Evolutionary conservation across 2,113 vertebrate genomes (phyloP), one percentile per base, ranked within the genome.

Genomic region (Martes martes): DNA sequence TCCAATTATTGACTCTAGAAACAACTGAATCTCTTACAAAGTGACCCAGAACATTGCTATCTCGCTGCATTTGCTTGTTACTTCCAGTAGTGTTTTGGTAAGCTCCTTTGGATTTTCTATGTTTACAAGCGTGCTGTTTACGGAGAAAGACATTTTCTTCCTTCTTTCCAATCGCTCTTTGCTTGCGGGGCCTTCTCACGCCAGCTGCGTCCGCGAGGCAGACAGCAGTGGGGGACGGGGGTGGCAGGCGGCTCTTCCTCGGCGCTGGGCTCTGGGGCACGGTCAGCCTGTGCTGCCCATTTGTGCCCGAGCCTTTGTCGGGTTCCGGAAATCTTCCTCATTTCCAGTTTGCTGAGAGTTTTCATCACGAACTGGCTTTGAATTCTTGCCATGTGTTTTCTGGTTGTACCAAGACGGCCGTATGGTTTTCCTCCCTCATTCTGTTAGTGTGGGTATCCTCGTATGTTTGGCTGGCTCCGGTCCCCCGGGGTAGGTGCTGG

Each of bases 191-290:
- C 11, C 59, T 33, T 67, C 50, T 31, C 24, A 6, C 1, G 2
- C 15, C 2, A 3, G 47, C 47, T 5, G 10, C 16, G 16, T 6
- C 24, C 1, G 4, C 16, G 4, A 63, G 28, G 76, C 33, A n/a
- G 50, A 4, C 3, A 3, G 4, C 11, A 7, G 21, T 23, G 57
- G 55, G 52, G 55, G 55, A 19, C 18, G 57, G 23, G 57, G 23
- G 23, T 16, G 2, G 7, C 0, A 1, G 39, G 36, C 19, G 4
- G 23, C 31, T 11, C 47, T 36, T 39, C 61, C 47, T 42, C 1
- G 5, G 36, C 52, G 7, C 33, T 8, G 11, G 8, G 28, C 61
- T 42, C 50, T 28, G 24, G 11, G 24, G 5, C 24, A 4, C 26
- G 3, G 74, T 6, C 36, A 24, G 36, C 36, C 69, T 24, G 36